Conservation (phyloP, 1,140 invertebrate genomes). For the Pachypeltis micranthus region DNA sequence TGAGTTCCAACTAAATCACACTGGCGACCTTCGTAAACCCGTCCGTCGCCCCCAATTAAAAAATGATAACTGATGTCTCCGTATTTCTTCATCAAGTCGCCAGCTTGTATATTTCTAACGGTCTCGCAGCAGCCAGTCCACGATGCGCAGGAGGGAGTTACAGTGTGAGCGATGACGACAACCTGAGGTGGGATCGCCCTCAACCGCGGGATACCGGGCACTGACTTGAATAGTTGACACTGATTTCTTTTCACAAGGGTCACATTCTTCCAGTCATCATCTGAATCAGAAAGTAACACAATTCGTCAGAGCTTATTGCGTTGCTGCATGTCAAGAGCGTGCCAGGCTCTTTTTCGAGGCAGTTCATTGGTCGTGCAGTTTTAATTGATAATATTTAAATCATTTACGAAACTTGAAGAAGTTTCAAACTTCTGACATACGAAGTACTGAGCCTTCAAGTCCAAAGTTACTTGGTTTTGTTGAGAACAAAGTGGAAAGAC, state of each 20-base stretch:
- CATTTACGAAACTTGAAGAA: no score
- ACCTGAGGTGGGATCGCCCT: conserved; percentile 16
- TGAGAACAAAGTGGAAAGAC: no score
- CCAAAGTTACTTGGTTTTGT: no score
- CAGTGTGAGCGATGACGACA: conserved; percentile 11
- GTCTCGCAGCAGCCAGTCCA: conserved; percentile 31
- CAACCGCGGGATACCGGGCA: background rate
- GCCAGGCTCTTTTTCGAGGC: no score
- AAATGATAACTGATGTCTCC: conserved; percentile 64
- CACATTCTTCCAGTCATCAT: background rate
- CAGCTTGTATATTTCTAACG: conserved; percentile 40
- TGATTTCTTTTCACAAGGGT: background rate
- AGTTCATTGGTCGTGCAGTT: no score
- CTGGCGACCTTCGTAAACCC: conserved; percentile 60
- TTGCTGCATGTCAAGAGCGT: no score
- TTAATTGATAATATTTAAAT: no score
- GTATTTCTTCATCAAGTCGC: conserved; percentile 42
- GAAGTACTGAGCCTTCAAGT: no score
- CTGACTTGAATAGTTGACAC: background rate
- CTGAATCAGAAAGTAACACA: no score
- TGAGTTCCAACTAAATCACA: conserved; percentile 51
- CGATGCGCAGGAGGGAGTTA: conserved; percentile 29
- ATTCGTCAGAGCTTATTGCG: no score
- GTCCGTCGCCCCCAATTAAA: conserved; percentile 61
- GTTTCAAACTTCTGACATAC: no score